Evolutionary conservation across 2,888 invertebrate genomes (phyloP).

Genomic region (Apotomis betuletana): DNA sequence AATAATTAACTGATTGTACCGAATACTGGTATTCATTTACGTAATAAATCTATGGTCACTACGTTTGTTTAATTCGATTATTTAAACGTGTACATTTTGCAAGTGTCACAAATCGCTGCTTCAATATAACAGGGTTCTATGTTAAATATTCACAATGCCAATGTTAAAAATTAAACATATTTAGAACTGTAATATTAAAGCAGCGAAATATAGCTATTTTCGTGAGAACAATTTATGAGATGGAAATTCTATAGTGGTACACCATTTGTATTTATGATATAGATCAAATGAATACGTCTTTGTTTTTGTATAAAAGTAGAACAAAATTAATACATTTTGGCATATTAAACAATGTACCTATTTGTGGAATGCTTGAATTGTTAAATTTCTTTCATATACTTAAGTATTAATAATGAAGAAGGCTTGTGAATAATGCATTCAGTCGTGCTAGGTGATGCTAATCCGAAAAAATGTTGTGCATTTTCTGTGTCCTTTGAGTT

Average conservation of each 20-base stretch:
- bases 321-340: conserved; percentile 1
- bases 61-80: neutral
- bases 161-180: too few species aligned
- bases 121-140: too few species aligned
- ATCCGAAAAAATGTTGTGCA: conserved; percentile 4
- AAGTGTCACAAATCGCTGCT: too few species aligned
- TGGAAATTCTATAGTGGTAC: neutral
- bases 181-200: too few species aligned
- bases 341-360: conserved; percentile 1
- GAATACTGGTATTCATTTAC: neutral
- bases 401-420: conserved; percentile 43
- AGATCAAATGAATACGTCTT: too few species aligned
- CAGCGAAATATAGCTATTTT: too few species aligned
- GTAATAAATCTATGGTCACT: neutral
- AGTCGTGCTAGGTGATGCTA: conserved; percentile 20
- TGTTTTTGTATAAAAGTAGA: neutral
- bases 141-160: too few species aligned
- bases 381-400: conserved; percentile 45
- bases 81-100: neutral
- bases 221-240: neutral
- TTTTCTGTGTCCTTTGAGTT: conserved; percentile 13
- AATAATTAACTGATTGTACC: neutral
- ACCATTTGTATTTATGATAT: too few species aligned
- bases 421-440: conserved; percentile 73
- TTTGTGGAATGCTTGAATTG: conserved; percentile 24